Base-by-base conservation (phyloP, 2,888 invertebrate species). In the Belgica antarctica region DNA sequence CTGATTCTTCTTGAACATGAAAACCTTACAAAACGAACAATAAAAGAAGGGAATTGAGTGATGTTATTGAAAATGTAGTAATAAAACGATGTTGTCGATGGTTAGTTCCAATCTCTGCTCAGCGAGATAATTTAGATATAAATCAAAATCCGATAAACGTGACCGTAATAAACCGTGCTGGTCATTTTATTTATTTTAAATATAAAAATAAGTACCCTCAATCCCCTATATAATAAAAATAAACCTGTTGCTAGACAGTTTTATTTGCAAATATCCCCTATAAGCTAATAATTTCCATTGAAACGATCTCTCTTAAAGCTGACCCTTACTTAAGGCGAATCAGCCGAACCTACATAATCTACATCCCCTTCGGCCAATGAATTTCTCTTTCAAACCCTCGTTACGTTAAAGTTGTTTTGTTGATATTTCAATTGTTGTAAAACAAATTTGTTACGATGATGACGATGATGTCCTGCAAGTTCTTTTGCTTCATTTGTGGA, bases 191-290 rank as follows among this genome's bases (percentile, higher is more conserved):
- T 31, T 31, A 31, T 12, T 5, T 31, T 31, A 31, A 31, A 31
- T 31, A 31, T 31, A 31, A 31, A 31, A 31, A 8, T 31, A 31
- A 31, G 34, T 31, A 31, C 7, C 34, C 12, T 31, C n/a, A n/a
- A 12, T 31, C 12, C 12, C 12, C 12, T 5, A 31, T 31, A 8
- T 31, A 31, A 31, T 31, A 31, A 8, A 31, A 3, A 19, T n/a
- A 22, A 10, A 52, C 52, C 52, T 52, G 52, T 52, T 52, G 52
- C 52, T 4, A 52, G 52, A 52, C 19, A 31, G 5, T 31, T 31
- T 31, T 31, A 31, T 31, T 31, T 31, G n/a, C 12, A 52, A 19
- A 52, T 52, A 17, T 52, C 52, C 52, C 22, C 22, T 22, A 2
- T 19, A 31, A 8, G 12, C 22, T 19, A 52, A 52, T 52, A 52